Base-by-base conservation (phyloP, 2,797 vertebrate species). In the Rhynchonycteris naso region DNA sequence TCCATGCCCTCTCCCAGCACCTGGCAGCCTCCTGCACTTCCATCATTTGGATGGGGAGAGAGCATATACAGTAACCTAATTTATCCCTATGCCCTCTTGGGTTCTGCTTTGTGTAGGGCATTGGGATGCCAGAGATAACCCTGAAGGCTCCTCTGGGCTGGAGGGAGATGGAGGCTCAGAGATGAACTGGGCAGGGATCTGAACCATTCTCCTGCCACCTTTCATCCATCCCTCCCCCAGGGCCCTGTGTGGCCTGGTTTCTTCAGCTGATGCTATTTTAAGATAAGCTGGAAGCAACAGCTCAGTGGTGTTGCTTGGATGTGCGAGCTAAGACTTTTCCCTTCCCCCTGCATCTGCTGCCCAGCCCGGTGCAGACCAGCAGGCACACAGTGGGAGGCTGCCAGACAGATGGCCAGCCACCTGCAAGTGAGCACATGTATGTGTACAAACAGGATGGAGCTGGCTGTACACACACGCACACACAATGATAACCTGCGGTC, bases 221-320 rank as follows among this genome's bases (percentile, higher is more conserved):
- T 65, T 93, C 95, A 82, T 68, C 93, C 96, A 78, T 81, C 58
- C 82, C 96, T 96, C 97, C 96, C 97, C 88, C 93, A 80, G 50
- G 96, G 94, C 97, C 96, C 97, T 97, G 93, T 28, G 93, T 98
- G 98, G 98, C 98, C 98, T 99, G 98, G 96, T 99, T 98, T 98
- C 98, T 98, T 98, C 97, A 97, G 97, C 97, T 98, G 98, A 97
- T 98, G 98, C 98, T 99, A 99, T 99, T 98, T 98, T 98, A 98
- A 98, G 98, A 98, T 98, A 98, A 98, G 98, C 98, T 98, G 98
- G 98, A 98, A 98, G 98, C 96, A 96, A 97, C 72, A 58, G 97
- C 97, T 98, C 96, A 65, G 75, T 96, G 95, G 96, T 96, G 95
- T 96, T 96, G 97, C 97, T 97, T 97, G 96, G 96, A 96, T 97